Base-by-base conservation (phyloP, 2,113 vertebrate genomes). In the Alethe diademata region DNA sequence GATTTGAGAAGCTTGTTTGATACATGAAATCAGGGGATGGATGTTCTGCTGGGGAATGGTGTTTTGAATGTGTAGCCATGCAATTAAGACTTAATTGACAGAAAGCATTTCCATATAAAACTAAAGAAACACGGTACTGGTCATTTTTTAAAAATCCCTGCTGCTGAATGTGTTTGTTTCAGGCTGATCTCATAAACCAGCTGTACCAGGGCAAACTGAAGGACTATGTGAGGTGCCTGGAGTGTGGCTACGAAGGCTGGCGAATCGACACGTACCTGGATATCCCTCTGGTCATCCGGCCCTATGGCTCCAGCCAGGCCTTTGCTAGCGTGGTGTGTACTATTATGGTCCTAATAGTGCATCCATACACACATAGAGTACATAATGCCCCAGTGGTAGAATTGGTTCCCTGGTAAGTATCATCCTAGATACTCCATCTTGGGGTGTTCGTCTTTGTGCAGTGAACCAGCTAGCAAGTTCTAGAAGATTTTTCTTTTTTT, bases 171-270 rank as follows among this genome's bases (percentile, higher is more conserved):
- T 85, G 62, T 93, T 28, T 97, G 6, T 97, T 98, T 86, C 97
- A 99, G 99, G 99, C 99, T 66, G 99, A 99, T 98, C 98, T 99
- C 90, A 99, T 99, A 98, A 99, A 99, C 96, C 99, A 99, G 92
- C 98, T 99, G 45, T 99, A 99, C 97, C 99, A 99, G 98, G 99
- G 99, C 91, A 99, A 99, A 92, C 98, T 99, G 97, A 99, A 99
- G 97, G 99, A 99, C 98, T 99, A 99, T 75, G 99, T 99, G 47
- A 98, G 99, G 53, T 99, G 99, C 96, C 98, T 99, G 85, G 99
- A 99, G 97, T 99, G 99, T 93, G 99, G 99, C 92, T 99, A 99
- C 51, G 99, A 99, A 97, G 99, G 99, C 96, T 99, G 99, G 99
- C 98, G 99, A 96, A 99, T 99, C 40, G 99, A 99, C 97, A 99